These are phyloP conservation scores for Iselma pallidipennis DNA, from an alignment of 2,888 invertebrate genomes.

Conservation along the genomic window DNA sequence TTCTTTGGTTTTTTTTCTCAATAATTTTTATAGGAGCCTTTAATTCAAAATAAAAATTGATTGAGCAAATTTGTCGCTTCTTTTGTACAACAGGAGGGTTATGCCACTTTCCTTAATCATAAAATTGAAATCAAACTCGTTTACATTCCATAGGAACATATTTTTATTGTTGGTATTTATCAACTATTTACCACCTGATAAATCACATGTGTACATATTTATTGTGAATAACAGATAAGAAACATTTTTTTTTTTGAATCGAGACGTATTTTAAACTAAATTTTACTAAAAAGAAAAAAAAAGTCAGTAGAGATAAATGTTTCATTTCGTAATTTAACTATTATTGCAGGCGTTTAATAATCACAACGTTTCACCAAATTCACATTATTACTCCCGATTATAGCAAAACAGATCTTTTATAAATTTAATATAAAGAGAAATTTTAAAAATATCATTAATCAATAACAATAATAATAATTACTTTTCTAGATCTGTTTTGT, in stretches of 20 bases:
- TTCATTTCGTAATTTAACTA: neutral
- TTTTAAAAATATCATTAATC: neutral
- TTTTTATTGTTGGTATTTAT: constrained; percentile 3
- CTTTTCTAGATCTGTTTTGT: neutral
- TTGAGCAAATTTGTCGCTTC: too few relatives aligned
- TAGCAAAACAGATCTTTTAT: neutral
- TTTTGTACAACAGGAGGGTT: too few relatives aligned
- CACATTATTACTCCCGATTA: neutral
- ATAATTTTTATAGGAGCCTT: too few relatives aligned
- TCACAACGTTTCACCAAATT: neutral
- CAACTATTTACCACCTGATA: constrained; percentile 12
- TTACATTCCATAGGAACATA: neutral
- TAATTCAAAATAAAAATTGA: too few relatives aligned
- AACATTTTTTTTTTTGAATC: neutral
- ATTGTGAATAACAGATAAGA: constrained; percentile 19
- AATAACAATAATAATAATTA: too few relatives aligned
- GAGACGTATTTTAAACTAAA: constrained; percentile 9
- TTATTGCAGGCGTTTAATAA: neutral
- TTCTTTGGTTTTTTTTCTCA: too few relatives aligned
- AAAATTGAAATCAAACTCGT: neutral
- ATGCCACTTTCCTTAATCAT: neutral
- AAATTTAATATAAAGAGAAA: neutral
- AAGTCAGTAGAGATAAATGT: neutral
- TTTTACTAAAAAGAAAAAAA: neutral
- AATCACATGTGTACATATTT: constrained; percentile 14